Conservation (phyloP, 2,888 invertebrate genomes). For the Stegana nigrithorax region DNA sequence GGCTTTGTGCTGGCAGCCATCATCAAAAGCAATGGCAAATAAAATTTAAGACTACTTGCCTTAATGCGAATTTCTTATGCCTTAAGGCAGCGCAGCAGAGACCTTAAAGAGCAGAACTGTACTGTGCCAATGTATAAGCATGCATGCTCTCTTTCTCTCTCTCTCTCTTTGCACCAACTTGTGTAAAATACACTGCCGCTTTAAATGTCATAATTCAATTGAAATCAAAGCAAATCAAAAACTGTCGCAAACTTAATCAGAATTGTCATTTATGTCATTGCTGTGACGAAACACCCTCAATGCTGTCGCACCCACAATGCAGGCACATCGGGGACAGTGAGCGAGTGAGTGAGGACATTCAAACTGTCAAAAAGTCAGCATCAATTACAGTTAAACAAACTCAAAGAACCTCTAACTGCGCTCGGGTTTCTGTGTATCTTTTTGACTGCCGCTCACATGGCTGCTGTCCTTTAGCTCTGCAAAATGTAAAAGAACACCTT, state of each 20-base stretch:
- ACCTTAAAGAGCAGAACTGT: no score
- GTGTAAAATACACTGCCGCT: slow-evolving; percentile 6
- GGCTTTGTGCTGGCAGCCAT: no score
- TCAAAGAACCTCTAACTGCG: slow-evolving; percentile 47
- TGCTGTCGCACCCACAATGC: slow-evolving; percentile 23
- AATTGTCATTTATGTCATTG: slow-evolving; percentile 54
- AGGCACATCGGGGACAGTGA: slow-evolving; percentile 41
- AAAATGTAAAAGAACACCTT: slow-evolving; percentile 29
- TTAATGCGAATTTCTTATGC: no score
- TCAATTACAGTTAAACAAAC: slow-evolving; percentile 60
- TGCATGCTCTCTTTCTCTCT: no score
- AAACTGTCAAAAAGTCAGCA: slow-evolving; percentile 66
- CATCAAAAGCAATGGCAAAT: no score
- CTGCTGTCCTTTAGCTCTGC: no score
- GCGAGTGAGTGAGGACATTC: slow-evolving; percentile 40
- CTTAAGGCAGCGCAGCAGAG: no score
- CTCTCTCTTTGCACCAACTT: no score
- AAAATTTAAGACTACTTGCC: no score
- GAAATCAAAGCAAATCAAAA: slow-evolving; percentile 60
- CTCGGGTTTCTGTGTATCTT: not conserved
- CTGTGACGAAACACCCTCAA: slow-evolving; percentile 32
- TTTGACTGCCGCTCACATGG: no score
- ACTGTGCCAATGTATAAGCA: no score
- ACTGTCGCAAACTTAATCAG: slow-evolving; percentile 58
- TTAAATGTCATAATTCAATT: slow-evolving; percentile 56